These are phyloP conservation scores for Cheilosia urbana DNA, from an alignment of 2,888 invertebrate genomes.

Conservation along the genomic window DNA sequence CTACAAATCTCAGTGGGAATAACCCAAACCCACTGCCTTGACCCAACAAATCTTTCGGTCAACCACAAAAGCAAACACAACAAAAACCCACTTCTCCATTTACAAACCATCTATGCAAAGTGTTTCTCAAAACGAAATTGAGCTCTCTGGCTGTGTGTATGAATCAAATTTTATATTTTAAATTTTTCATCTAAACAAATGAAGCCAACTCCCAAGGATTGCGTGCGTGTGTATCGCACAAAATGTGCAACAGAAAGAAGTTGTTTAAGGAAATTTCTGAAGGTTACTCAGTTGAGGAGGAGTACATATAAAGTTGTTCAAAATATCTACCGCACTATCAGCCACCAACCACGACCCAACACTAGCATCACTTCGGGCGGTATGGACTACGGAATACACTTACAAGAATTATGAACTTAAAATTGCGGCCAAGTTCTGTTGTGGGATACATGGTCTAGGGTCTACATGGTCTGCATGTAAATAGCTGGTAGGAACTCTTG, in stretches of 20 bases:
- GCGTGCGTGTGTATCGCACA: neutral
- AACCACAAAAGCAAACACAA: neutral
- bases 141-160: neutral
- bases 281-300: slow-evolving; percentile 14
- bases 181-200: slow-evolving; percentile 7
- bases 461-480: slow-evolving; percentile 20
- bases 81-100: neutral
- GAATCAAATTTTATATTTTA: slow-evolving; percentile 11
- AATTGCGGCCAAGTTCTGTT: slow-evolving; percentile 23
- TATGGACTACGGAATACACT: slow-evolving; percentile 7
- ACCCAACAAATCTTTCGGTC: neutral
- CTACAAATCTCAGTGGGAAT: neutral
- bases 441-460: neutral
- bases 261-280: slow-evolving; percentile 3
- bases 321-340: slow-evolving; percentile 16
- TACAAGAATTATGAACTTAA: slow-evolving; percentile 41
- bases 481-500: neutral
- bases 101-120: neutral
- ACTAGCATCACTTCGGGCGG: slow-evolving; percentile 3
- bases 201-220: neutral
- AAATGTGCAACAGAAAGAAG: slow-evolving; percentile 21
- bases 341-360: slow-evolving; percentile 10
- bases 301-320: slow-evolving; percentile 29
- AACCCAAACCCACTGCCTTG: neutral
- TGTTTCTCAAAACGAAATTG: slow-evolving; percentile 1